A percentile compares a stretch with the other conserved stretches of the same genome.
Conservation (phyloP, 1,140 invertebrate species). For the Papilio xuthus region DNA sequence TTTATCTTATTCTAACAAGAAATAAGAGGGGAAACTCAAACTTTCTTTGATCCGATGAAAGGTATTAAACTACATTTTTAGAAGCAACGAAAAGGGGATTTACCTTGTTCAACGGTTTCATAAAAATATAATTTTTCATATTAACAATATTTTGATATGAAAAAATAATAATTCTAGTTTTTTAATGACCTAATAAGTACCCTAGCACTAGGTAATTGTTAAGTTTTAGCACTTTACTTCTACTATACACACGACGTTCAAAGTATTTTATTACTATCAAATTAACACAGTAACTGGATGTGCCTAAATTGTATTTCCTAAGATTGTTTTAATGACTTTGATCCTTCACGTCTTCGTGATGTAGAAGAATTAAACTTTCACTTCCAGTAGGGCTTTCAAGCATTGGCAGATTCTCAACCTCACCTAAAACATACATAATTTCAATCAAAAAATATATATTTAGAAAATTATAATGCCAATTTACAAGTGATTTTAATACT, state of each 20-base stretch:
- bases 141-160: background rate
- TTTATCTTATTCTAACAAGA: conserved; percentile 32
- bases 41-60: conserved; percentile 36
- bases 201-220: background rate
- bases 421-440: conserved; percentile 57
- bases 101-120: background rate
- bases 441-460: too few relatives aligned
- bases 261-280: background rate
- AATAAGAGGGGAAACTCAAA: conserved; percentile 30
- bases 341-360: conserved; percentile 58
- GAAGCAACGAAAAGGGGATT: conserved; percentile 8
- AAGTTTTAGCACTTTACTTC: background rate
- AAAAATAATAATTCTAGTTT: background rate
- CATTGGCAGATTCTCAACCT: conserved; percentile 71
- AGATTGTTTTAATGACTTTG: conserved; percentile 2
- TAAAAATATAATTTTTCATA: background rate
- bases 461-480: too few relatives aligned
- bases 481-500: too few relatives aligned
- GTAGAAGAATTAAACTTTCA: conserved; percentile 69
- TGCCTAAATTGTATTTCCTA: background rate
- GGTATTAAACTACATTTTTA: conserved; percentile 25
- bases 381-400: conserved; percentile 66
- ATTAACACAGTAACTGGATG: background rate
- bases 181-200: too few relatives aligned
- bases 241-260: background rate